Base-by-base conservation (phyloP, 1,140 invertebrate species). In the Drosophila tristis region DNA sequence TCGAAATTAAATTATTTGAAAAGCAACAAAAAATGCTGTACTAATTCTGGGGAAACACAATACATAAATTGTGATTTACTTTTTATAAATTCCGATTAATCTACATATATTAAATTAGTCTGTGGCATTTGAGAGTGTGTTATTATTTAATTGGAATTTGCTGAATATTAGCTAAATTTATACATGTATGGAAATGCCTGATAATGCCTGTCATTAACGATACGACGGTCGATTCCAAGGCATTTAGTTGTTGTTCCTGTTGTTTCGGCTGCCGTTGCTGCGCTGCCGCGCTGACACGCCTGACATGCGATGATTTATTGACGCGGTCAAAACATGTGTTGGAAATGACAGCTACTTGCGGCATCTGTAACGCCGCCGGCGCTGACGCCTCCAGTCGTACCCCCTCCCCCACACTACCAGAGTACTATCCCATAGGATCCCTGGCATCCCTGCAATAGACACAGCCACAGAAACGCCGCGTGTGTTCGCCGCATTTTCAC, bases 311-410 rank as follows among this genome's bases (percentile, higher is more conserved):
- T 91, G 90, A 91, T 91, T 91, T 91, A 91, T 91, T 87, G 75
- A 58, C 51, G 81, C 79, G 90, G 90, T 91, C 90, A 91, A 91
- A 91, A 91, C 90, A 91, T 91, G 90, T 91, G 90, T 91, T 91
- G 74, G 90, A 91, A 91, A 67, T 91, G 90, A 91, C 90, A 91
- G 90, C 90, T 87, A 84, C 90, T 91, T 90, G 85, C 90, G 73
- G 90, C 80, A 91, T 91, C 85, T 90, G 76, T 80, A 84, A 84
- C 71, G 71, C 81, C 76, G 87, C 74, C 73, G 76, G 75, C 81
- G 81, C 82, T 68, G 76, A 66, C 66, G 80, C 81, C 80, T 63
- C 31, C 62, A 45, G 55, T 31, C 39, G 61, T 53, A 44, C 45
- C 58, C 29, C 43, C 20, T 20, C 39, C 48, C 43, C 49, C 44